phyloP scores from a whole-genome alignment of 2,888 invertebrate genomes.

The Caenorhabditis macrosperma region DNA sequence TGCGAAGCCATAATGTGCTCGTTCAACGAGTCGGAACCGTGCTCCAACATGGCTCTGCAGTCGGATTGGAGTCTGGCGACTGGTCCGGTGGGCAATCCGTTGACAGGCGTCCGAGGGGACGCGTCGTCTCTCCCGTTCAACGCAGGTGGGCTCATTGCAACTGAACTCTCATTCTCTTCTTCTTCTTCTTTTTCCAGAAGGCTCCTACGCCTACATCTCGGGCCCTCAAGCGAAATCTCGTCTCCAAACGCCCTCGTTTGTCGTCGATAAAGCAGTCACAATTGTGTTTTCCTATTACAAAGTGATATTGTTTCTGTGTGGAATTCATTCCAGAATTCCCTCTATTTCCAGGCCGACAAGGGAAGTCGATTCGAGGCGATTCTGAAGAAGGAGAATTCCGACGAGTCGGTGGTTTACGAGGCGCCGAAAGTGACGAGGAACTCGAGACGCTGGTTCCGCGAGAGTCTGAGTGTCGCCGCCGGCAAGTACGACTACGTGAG shows the following conservation, averaged over 20 bases:
- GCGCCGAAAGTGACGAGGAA: conserved; percentile 60
- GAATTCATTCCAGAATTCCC: not conserved
- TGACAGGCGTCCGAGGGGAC: conserved; percentile 76
- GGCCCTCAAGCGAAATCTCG: conserved; percentile 70
- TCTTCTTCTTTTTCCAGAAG: no score
- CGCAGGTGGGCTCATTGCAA: no score
- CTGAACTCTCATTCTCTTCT: no score
- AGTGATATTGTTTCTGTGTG: conserved; percentile 27
- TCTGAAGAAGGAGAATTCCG: conserved; percentile 58
- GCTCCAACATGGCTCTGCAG: conserved; percentile 61
- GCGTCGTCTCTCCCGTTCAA: conserved; percentile 73
- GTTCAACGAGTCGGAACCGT: conserved; percentile 65
- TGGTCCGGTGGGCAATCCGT: conserved; percentile 71
- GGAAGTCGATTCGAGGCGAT: conserved; percentile 63
- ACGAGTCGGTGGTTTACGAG: conserved; percentile 67
- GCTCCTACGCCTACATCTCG: conserved; percentile 70
- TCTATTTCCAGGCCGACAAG: conserved; percentile 59
- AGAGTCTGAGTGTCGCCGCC: conserved; percentile 65
- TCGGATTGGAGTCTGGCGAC: conserved; percentile 67
- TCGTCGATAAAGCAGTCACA: conserved; percentile 65
- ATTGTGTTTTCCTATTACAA: conserved; percentile 79
- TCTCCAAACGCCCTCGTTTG: conserved; percentile 72
- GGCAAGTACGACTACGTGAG: conserved; percentile 75
- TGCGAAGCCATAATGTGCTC: conserved; percentile 71
- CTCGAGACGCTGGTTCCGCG: conserved; percentile 75